These are phyloP conservation scores for Neosilurus hyrtlii DNA, from an alignment of 2,797 vertebrate species.

Conservation along the genomic window DNA sequence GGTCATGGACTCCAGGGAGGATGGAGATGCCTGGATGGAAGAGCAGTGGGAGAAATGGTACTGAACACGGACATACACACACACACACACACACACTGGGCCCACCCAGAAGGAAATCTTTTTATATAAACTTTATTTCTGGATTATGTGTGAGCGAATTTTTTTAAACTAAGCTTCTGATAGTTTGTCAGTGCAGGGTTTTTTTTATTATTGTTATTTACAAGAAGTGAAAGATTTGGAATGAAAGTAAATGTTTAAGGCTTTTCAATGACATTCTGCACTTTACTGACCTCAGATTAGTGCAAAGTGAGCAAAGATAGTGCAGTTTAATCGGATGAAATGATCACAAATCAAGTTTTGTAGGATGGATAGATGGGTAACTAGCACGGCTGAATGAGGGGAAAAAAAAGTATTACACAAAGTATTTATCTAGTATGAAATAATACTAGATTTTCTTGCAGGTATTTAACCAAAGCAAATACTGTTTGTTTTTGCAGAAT, in stretches of 20 bases:
- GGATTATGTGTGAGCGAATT: neutral
- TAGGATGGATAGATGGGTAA: neutral
- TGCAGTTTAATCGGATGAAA: neutral
- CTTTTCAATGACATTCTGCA: neutral
- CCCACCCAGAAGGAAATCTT: neutral
- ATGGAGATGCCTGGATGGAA: constrained; percentile 59
- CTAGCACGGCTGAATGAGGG: neutral
- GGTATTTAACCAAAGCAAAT: neutral
- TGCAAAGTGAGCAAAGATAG: neutral
- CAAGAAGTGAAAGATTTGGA: neutral
- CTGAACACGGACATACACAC: constrained; percentile 19
- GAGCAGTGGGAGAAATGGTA: constrained; percentile 64
- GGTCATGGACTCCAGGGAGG: constrained; percentile 59
- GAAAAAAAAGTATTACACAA: neutral
- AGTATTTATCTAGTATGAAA: neutral
- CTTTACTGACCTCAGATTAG: constrained; percentile 36
- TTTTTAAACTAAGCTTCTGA: neutral
- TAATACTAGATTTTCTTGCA: neutral
- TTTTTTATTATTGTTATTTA: neutral
- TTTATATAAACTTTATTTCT: neutral
- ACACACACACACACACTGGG: neutral
- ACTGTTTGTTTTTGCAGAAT: neutral
- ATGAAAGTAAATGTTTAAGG: neutral
- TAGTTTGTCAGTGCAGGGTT: neutral
- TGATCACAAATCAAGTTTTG: neutral